Percentiles rank a stretch among this genome's conserved stretches.
Conservation (phyloP, 2,113 vertebrate genomes). For the Bos javanicus region DNA sequence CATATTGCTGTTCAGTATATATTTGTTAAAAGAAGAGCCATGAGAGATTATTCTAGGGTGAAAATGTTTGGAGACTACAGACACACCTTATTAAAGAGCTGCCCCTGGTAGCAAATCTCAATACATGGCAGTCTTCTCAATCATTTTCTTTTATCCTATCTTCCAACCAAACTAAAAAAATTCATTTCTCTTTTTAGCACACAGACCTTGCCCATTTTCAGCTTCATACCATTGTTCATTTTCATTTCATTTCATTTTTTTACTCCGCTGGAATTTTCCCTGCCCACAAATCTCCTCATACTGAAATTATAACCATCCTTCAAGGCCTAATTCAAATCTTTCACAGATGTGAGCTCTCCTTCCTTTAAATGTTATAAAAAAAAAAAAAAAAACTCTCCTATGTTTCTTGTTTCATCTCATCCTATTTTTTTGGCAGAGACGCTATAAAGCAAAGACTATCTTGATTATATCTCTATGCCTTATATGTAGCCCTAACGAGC, state of each 20-base stretch:
- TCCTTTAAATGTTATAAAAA: background rate
- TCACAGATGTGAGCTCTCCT: slow-evolving; percentile 49
- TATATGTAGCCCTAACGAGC: slow-evolving; percentile 70
- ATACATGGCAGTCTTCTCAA: background rate
- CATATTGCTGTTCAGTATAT: background rate
- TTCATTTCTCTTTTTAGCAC: slow-evolving; percentile 17
- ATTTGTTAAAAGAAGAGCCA: background rate
- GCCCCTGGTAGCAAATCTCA: background rate
- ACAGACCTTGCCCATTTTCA: background rate
- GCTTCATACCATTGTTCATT: slow-evolving; percentile 38
- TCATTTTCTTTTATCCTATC: background rate
- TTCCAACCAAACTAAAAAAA: background rate
- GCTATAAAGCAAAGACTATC: slow-evolving; percentile 58
- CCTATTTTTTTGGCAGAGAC: slow-evolving; percentile 59
- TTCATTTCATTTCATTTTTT: background rate
- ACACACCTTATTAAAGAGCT: background rate
- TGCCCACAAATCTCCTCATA: slow-evolving; percentile 35
- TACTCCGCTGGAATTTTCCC: background rate
- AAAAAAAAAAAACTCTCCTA: background rate
- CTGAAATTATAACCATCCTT: slow-evolving; percentile 53
- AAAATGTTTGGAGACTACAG: background rate
- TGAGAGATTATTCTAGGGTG: background rate
- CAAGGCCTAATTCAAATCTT: slow-evolving; percentile 53
- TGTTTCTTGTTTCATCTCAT: slow-evolving; percentile 57
- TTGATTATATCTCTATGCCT: slow-evolving; percentile 65